Evolutionary conservation across 2,113 vertebrate species (phyloP), one percentile per base, ranked within the genome.

Genomic region (Prunella himalayana): DNA sequence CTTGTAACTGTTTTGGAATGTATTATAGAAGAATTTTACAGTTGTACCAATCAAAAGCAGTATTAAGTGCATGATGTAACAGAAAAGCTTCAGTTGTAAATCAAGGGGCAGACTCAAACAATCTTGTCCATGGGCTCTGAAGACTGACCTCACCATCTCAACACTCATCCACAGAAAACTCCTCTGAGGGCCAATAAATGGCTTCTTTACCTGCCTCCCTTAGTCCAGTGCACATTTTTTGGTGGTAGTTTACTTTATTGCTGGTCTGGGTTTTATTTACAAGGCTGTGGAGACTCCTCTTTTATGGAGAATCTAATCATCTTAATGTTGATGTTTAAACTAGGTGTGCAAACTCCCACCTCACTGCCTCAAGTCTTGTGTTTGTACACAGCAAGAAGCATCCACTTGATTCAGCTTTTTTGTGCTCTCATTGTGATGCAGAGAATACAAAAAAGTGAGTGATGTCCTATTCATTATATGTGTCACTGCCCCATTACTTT

Each of bases 401-500:
- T 31, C 39, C 44, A 8, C 33, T 51, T 27, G 16, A 14, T 82
- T 86, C 76, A 79, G 50, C 11, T 8, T 47, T 76, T 30, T 44
- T 70, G 65, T 78, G 28, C 25, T 92, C 49, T 64, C 76, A 61
- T 9, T 5, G 11, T 59, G 78, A 53, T 23, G 54, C 3, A 73
- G 39, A 80, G 51, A 94, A 93, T 19, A 79, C 19, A 45, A 79
- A 88, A 90, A 63, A 44, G 14, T 28, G 44, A 77, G 22, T 5
- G 3, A 78, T 78, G 44, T 54, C 60, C 64, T 79, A 81, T 37
- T 93, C 90, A 47, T 88, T 83, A 73, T 21, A 44, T 1, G 24
- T 75, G 90, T 82, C 41, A 3, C 79, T 79, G 85, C 92, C 94
- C 92, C 66, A 68, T 81, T 88, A 73, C 80, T 92, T 90, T 63